Evolutionary conservation across 2,888 invertebrate genomes (phyloP), one percentile per base, ranked within the genome.

Genomic region (Diaphora mendica): DNA sequence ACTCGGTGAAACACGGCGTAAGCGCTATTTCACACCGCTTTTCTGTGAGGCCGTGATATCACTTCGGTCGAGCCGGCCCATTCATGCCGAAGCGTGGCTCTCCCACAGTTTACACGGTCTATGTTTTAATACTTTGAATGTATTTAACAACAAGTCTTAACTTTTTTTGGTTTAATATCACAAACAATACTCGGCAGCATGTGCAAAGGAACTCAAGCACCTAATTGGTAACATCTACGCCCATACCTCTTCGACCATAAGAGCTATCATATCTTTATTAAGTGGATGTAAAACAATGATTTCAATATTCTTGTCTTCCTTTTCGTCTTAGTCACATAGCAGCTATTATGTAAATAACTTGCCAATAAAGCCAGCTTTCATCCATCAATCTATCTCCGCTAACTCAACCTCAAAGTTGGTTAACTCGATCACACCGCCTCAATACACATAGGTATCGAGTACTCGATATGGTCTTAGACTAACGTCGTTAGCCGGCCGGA

Each of bases 351-450:
- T 64, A 68, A 44, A 70, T 68, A 68, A 68, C 64, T 30, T 48
- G 23, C 68, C 44, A 73, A 65, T 30, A 30, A 64, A 59, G 69
- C 11, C 7, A 64, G 44, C 55, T n/a, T 62, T 48, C 59, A 79
- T 69, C 72, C 65, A 72, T 67, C 74, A 72, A 81, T 84, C 82
- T 74, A 72, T 82, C 84, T 77, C 68, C 70, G 73, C 74, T 80
- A 82, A 82, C 70, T 82, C 73, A 71, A 74, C 77, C 82, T 76
- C 76, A 71, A 83, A 82, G 76, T 84, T 67, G 35, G 51, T 55
- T 79, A 84, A 83, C 78, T 84, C 77, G 74, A 83, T 84, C 77
- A 80, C 81, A 77, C 68, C 70, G 73, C 62, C 72, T 74, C 78
- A 76, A 77, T 67, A 72, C 74, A 73, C 75, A 71, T 75, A 75